Conservation (phyloP, 2,113 vertebrate genomes). For the Ageneiosus marmoratus region DNA sequence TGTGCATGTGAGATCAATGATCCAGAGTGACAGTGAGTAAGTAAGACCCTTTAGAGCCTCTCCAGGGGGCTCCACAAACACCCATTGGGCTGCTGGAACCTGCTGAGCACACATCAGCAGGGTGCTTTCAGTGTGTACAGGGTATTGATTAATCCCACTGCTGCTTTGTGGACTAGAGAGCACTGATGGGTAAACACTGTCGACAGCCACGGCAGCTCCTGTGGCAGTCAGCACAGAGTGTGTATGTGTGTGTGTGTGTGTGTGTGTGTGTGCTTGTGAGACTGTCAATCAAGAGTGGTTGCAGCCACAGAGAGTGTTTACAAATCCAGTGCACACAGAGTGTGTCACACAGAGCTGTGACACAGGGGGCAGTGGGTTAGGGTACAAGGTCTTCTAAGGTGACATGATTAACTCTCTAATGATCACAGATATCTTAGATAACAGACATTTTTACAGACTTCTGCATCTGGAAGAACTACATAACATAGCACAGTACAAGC, state of each 20-base stretch:
- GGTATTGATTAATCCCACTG: conserved; percentile 52
- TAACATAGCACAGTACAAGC: neutral
- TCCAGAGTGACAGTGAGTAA: conserved; percentile 48
- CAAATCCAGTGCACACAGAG: conserved; percentile 55
- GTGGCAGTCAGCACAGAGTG: conserved; percentile 40
- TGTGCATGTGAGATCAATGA: conserved; percentile 20
- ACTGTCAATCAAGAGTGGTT: conserved; percentile 54
- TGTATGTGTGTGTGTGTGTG: conserved; percentile 53
- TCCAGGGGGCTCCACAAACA: conserved; percentile 53
- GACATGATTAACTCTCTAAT: conserved; percentile 45
- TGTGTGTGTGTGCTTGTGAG: conserved; percentile 40
- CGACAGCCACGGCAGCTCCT: conserved; percentile 37
- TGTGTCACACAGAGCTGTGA: conserved; percentile 61
- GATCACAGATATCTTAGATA: neutral
- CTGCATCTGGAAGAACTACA: neutral
- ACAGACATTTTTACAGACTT: neutral
- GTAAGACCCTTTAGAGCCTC: conserved; percentile 18
- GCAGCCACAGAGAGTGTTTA: conserved; percentile 62
- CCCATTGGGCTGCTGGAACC: neutral
- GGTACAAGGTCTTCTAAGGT: conserved; percentile 62
- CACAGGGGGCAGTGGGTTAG: conserved; percentile 59
- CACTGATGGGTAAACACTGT: conserved; percentile 45
- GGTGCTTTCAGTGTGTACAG: conserved; percentile 35
- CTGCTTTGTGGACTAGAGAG: conserved; percentile 43
- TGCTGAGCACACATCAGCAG: conserved; percentile 34